A percentile compares a stretch with the other conserved stretches of the same genome.
phyloP scores from a whole-genome alignment of 1,140 invertebrate species.

The Globodera ellingtonae region DNA sequence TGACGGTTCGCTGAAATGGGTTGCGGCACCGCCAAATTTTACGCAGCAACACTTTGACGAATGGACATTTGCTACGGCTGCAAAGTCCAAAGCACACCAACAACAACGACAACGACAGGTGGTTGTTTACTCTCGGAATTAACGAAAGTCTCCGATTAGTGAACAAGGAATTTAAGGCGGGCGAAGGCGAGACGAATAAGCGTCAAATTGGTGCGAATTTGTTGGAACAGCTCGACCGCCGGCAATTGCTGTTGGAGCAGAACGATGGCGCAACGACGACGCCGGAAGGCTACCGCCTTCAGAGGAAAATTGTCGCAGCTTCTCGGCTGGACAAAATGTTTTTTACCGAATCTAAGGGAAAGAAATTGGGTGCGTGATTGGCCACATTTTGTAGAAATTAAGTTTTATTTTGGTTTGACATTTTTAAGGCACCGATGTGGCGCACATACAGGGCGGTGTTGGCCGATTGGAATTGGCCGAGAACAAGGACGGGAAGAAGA shows the following conservation, averaged over 20 bases:
- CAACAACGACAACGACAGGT: background rate
- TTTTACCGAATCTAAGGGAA: constrained; percentile 3
- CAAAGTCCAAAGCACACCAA: background rate
- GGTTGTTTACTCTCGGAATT: background rate
- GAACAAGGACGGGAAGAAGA: constrained; percentile 12
- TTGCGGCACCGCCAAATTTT: constrained; percentile 79
- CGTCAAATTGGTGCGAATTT: constrained; percentile 14
- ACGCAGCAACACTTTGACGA: constrained; percentile 75
- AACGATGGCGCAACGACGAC: background rate
- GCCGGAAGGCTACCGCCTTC: background rate
- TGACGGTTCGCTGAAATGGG: constrained; percentile 82
- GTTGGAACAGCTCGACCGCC: constrained; percentile 6
- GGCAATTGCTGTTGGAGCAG: background rate
- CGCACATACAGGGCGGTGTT: background rate
- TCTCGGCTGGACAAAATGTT: constrained; percentile 9
- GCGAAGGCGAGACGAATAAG: background rate
- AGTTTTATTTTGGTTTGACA: background rate
- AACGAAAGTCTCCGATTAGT: background rate
- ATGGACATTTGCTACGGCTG: constrained; percentile 25
- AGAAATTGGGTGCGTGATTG: constrained; percentile 2
- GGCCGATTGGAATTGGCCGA: background rate
- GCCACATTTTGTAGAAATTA: background rate
- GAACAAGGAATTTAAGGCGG: background rate
- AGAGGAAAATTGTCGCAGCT: background rate
- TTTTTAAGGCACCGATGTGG: background rate